Evolutionary conservation across 1,140 invertebrate species (phyloP).

Genomic region (Campoletis sonorensis): DNA sequence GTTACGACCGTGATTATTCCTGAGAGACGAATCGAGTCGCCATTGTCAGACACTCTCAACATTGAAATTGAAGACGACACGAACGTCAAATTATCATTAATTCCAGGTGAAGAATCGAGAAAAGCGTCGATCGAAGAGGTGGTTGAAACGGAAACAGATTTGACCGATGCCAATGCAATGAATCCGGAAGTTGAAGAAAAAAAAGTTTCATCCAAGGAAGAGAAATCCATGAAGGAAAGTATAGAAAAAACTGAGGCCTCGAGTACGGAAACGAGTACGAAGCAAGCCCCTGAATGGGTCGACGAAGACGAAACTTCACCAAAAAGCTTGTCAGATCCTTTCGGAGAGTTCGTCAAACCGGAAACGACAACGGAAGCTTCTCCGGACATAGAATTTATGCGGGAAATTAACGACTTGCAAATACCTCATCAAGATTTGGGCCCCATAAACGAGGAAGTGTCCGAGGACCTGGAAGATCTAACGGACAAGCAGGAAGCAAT

Average conservation of each 20-base stretch:
- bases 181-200: not conserved
- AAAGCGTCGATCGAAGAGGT: not conserved
- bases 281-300: not conserved
- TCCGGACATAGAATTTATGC: conserved; percentile 56
- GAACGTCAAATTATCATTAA: conserved; percentile 12
- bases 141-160: not conserved
- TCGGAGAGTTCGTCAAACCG: conserved; percentile 51
- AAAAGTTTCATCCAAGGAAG: not conserved
- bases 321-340: conserved; percentile 24
- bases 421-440: conserved; percentile 57
- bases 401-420: conserved; percentile 58
- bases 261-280: no score
- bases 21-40: conserved; percentile 51
- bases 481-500: conserved; percentile 62
- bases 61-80: conserved; percentile 52
- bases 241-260: not conserved
- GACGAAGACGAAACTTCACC: conserved; percentile 27
- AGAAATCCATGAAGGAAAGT: not conserved
- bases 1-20: conserved; percentile 73
- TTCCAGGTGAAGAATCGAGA: not conserved
- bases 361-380: conserved; percentile 9
- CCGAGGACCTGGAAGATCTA: conserved; percentile 34
- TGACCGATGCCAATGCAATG: not conserved
- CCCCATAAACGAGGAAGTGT: conserved; percentile 34
- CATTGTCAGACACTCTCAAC: conserved; percentile 53